Conservation (phyloP, 2,888 invertebrate species). For the Nematopogon swammerdamellus region DNA sequence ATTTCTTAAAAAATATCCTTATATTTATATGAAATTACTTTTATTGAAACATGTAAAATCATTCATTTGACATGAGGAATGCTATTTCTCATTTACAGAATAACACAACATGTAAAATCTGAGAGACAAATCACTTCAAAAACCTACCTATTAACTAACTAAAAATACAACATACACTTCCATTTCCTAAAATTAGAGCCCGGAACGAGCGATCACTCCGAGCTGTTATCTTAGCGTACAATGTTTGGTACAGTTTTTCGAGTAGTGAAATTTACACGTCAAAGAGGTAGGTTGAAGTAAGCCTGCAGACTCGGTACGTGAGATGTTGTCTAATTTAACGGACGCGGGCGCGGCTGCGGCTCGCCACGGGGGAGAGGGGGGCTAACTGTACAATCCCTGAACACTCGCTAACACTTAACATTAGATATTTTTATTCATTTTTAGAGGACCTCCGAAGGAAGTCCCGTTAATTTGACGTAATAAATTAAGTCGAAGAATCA, state of each 20-base stretch:
- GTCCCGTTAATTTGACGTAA: slow-evolving; percentile 50
- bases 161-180: slow-evolving; percentile 56
- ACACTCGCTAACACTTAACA: slow-evolving; percentile 56
- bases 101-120: slow-evolving; percentile 56
- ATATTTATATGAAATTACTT: slow-evolving; percentile 53
- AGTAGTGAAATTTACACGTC: slow-evolving; percentile 53
- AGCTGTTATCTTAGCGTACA: slow-evolving; percentile 33
- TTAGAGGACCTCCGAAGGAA: slow-evolving; percentile 52
- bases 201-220: slow-evolving; percentile 20
- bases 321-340: slow-evolving; percentile 49
- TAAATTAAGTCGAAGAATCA: slow-evolving; percentile 57
- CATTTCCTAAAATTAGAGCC: slow-evolving; percentile 40
- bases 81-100: slow-evolving; percentile 57
- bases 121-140: slow-evolving; percentile 55
- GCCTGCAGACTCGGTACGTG: slow-evolving; percentile 26
- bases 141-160: slow-evolving; percentile 55
- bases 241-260: slow-evolving; percentile 46
- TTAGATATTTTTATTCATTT: slow-evolving; percentile 32
- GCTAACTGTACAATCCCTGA: slow-evolving; percentile 58
- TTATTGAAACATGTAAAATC: slow-evolving; percentile 59
- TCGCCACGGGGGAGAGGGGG: slow-evolving; percentile 32
- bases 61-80: slow-evolving; percentile 56
- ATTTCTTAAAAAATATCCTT: slow-evolving; percentile 23
- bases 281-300: slow-evolving; percentile 52
- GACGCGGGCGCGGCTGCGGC: slow-evolving; percentile 1